Conservation (phyloP, 2,113 vertebrate genomes). For the Pluvianellus socialis region DNA sequence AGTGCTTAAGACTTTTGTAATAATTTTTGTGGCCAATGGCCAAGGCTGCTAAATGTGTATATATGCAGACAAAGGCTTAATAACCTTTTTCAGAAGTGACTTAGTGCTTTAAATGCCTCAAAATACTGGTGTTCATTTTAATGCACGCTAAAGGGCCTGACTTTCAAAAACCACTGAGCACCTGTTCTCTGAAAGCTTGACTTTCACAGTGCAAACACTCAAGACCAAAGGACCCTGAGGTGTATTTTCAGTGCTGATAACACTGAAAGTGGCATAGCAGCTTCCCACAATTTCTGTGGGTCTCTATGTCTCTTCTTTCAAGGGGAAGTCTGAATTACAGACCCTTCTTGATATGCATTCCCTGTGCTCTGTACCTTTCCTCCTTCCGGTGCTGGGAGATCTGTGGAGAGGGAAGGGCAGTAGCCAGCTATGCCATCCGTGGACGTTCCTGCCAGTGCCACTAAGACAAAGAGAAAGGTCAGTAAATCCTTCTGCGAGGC, state of each 20-base stretch:
- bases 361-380: background rate
- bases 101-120: background rate
- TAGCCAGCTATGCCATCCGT: background rate
- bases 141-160: background rate
- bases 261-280: background rate
- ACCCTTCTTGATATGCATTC: background rate
- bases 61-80: background rate
- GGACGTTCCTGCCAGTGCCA: background rate
- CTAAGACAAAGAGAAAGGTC: background rate
- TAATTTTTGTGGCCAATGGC: background rate
- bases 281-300: background rate
- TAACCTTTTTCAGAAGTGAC: background rate
- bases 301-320: background rate
- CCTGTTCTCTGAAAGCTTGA: background rate
- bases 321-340: background rate
- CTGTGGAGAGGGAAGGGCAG: background rate
- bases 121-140: background rate
- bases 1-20: background rate
- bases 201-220: background rate
- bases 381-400: background rate
- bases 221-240: background rate
- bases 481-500: background rate
- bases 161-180: background rate
- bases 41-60: background rate
- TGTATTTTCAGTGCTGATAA: background rate